Base-by-base conservation (phyloP, 2,888 invertebrate genomes). In the Apocheima hispidaria region DNA sequence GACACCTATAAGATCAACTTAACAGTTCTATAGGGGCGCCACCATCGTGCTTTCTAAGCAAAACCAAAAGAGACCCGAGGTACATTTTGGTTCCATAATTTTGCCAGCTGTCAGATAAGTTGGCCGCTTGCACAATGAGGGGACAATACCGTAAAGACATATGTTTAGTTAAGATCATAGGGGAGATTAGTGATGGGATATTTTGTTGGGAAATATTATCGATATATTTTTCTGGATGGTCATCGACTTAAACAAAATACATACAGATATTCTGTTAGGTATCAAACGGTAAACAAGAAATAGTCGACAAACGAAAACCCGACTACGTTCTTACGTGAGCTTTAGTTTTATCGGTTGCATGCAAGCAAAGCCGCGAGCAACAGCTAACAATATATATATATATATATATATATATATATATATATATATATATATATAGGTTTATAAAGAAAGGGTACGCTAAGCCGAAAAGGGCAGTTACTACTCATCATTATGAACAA, bases 141-240 rank as follows among this genome's bases (percentile, higher is more conserved):
- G 20, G n/a, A 49, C 57, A 30, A 30, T 46, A 71, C 69, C 73
- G 73, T 72, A 70, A 73, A 77, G 73, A 78, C 78, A 78, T 73
- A 76, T 78, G 78, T 73, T 77, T 71, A 62, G 63, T 68, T 65
- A 63, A 67, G 60, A 41, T 16, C 18, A n/a, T 67, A 68, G 73
- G 46, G 71, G 60, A 49, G 41, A 3, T 10, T 54, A 55, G 66
- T 56, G 64, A 50, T 56, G 66, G n/a, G 55, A 41, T 26, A 38
- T 21, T 38, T 18, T 7, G 30, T 7, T 16, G n/a, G 46, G 4
- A 20, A 33, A 18, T 23, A 5, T 21, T 60, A 50, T 60, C 60
- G 55, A 55, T 53, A 48, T 18, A 9, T 23, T 33, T 43, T 10
- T 33, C n/a, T 14, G 18, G 4, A 3, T 10, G n/a, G 1, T 2